Conservation (phyloP, 2,113 vertebrate genomes). For the Mustela nigripes region DNA sequence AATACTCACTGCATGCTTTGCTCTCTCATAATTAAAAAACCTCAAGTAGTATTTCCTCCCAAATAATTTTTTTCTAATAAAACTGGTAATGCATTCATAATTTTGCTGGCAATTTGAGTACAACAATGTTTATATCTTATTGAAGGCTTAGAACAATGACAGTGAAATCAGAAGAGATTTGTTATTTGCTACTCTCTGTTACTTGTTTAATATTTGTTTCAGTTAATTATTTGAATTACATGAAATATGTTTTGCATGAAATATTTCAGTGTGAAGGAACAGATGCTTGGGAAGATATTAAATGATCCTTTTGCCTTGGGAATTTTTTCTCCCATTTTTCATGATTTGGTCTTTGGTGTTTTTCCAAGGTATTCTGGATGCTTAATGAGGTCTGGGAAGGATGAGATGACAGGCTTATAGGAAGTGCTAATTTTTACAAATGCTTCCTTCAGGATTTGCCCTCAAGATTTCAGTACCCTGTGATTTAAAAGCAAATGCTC, state of each 20-base stretch:
- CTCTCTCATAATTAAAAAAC: background rate
- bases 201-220: conserved; percentile 41
- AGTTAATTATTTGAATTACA: conserved; percentile 71
- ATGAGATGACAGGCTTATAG: background rate
- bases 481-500: conserved; percentile 26
- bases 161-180: conserved; percentile 23
- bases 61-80: conserved; percentile 39
- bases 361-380: conserved; percentile 53
- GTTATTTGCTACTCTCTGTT: background rate
- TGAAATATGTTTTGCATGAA: conserved; percentile 45
- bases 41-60: conserved; percentile 32
- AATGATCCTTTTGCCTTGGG: conserved; percentile 34
- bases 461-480: background rate
- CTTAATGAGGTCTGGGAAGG: conserved; percentile 55
- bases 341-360: conserved; percentile 65
- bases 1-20: conserved; percentile 34
- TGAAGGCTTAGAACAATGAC: background rate
- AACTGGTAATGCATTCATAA: conserved; percentile 47
- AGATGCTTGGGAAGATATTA: conserved; percentile 54
- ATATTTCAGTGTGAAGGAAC: background rate
- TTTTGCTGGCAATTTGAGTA: conserved; percentile 32
- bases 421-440: conserved; percentile 65
- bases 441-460: conserved; percentile 45
- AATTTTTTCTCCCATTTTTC: background rate
- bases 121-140: conserved; percentile 38